These are phyloP conservation scores for Mimas tiliae DNA, from an alignment of 2,888 invertebrate genomes.

Conservation along the genomic window DNA sequence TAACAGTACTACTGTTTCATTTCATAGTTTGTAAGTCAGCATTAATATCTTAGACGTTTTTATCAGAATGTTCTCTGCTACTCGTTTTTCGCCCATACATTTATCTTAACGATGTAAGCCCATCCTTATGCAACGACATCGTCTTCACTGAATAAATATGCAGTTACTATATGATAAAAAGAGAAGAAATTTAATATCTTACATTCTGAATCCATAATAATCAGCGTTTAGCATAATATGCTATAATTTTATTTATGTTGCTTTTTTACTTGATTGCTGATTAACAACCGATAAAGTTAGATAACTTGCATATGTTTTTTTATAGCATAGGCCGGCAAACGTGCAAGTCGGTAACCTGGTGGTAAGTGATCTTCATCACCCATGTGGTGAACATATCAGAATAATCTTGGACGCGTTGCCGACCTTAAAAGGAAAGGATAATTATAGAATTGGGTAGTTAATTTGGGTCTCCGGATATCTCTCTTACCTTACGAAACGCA, in stretches of 20 bases:
- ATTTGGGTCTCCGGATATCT: too few relatives aligned
- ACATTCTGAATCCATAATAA: slow-evolving; percentile 17
- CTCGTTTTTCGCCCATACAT: slow-evolving; percentile 10
- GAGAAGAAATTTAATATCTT: slow-evolving; percentile 9
- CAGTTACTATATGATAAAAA: slow-evolving; percentile 20
- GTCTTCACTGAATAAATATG: slow-evolving; percentile 19
- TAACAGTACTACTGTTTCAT: slow-evolving; percentile 5
- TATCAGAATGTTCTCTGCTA: not conserved
- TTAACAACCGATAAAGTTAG: not conserved
- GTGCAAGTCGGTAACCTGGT: too few relatives aligned
- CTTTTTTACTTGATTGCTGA: not conserved
- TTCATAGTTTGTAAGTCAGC: not conserved
- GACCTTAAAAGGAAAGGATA: too few relatives aligned
- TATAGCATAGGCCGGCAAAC: not conserved
- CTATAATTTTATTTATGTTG: not conserved
- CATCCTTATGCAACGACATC: slow-evolving; percentile 9
- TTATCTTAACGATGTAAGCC: slow-evolving; percentile 7
- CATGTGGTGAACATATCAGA: too few relatives aligned
- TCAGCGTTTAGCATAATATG: not conserved
- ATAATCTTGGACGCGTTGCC: too few relatives aligned
- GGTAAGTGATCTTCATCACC: too few relatives aligned
- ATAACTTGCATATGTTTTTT: not conserved
- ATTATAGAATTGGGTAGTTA: too few relatives aligned
- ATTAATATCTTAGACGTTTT: slow-evolving; percentile 1
- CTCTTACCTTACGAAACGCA: too few relatives aligned